Evolutionary conservation across 2,113 vertebrate genomes (phyloP), one percentile per base, ranked within the genome.

Genomic region (Prolemur simus): DNA sequence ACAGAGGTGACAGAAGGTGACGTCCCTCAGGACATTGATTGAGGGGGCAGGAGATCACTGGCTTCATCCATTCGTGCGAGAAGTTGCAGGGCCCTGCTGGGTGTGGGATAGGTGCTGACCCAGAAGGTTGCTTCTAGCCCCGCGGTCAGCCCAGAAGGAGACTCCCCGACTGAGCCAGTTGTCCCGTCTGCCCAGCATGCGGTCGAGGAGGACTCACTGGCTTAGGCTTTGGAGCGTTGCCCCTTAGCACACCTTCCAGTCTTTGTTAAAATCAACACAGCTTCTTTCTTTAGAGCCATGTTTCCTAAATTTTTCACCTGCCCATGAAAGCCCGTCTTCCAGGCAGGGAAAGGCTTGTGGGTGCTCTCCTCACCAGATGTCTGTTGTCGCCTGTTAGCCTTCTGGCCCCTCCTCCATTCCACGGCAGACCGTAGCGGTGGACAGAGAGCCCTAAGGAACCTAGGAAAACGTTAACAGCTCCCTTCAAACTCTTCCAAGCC

Each of bases 381-480:
- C 37, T 18, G 2, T 47, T 14, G 37, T 84, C 21, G 76, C 10
- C 71, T 66, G 10, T 29, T 74, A 15, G 27, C 9, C 4, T 47
- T 49, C 45, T 15, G 13, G 42, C 21, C 47, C 54, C 56, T 64
- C 71, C 49, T 81, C 39, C 56, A 14, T 78, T 49, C 52, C n/a
- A 14, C 0, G 8, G 58, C 34, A 49, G 29, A 54, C 56, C 20
- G 52, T 8, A 4, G 49, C 21, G 29, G 47, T 49, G n/a, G 45
- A 12, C 21, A 68, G 42, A 49, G 73, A 37, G 32, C 6, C 37
- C 42, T 1, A 8, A 32, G 74, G 54, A 47, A 14, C 49, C 39
- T 20, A n/a, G 42, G 23, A 2, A 11, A 0, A 5, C 0, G 25
- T 29, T 45, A 17, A 5, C 3, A 13, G 15, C 34, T 49, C 17